Evolutionary conservation across 2,113 vertebrate genomes (phyloP).

Genomic region (Mustelus asterias): DNA sequence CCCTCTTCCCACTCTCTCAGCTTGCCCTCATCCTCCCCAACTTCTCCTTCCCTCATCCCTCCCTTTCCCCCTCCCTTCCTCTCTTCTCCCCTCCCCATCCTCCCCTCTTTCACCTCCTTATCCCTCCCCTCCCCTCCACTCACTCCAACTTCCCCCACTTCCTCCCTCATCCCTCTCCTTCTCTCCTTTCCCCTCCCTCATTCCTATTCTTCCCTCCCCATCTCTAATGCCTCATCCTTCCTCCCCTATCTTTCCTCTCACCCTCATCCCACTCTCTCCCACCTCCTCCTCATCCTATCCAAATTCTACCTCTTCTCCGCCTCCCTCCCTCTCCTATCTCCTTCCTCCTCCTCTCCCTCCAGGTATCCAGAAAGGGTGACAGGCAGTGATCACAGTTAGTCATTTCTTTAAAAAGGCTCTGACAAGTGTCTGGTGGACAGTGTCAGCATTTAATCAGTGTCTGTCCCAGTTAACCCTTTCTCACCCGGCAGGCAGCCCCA

Average conservation of each 20-base stretch:
- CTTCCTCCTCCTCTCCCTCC: background rate
- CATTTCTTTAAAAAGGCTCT: background rate
- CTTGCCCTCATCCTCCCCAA: background rate
- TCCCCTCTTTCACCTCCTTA: background rate
- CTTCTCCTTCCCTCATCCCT: background rate
- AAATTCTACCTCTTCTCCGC: slow-evolving; percentile 49
- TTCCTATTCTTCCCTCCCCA: no score
- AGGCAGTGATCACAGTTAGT: background rate
- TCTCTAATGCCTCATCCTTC: background rate
- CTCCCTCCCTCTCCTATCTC: background rate
- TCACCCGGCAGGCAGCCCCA: background rate
- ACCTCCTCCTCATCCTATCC: background rate
- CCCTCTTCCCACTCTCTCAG: no score
- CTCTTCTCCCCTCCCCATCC: no score
- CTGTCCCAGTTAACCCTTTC: background rate
- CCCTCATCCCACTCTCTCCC: background rate
- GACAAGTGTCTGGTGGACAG: no score
- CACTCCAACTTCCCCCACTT: no score
- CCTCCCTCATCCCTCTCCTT: background rate
- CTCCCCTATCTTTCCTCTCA: background rate
- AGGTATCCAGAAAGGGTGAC: background rate
- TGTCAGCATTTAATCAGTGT: background rate
- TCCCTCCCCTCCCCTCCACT: no score
- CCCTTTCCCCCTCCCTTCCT: background rate
- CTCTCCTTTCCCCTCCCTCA: no score